A percentile compares a stretch with the other conserved stretches of the same genome.
phyloP scores from a whole-genome alignment of 2,888 invertebrate genomes.

The Syrphus vitripennis region DNA sequence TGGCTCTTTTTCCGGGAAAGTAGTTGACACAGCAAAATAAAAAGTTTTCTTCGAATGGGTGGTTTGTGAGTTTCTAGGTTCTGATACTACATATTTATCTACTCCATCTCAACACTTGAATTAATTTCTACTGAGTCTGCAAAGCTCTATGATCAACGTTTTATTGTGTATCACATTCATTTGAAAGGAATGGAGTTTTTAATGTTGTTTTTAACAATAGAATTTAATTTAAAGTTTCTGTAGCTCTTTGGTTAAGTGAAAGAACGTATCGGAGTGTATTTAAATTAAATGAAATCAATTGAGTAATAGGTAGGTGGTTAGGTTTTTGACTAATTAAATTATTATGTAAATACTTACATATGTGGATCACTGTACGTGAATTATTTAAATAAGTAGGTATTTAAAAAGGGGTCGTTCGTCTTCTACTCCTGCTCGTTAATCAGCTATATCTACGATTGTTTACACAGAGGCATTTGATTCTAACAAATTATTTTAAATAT shows the following conservation, averaged over 20 bases:
- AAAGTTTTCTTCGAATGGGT: not conserved
- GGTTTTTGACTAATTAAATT: not conserved
- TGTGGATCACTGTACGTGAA: not conserved
- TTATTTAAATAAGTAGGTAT: not conserved
- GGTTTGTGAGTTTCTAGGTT: not conserved
- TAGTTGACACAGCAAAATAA: constrained; percentile 13
- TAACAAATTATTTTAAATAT: too few relatives aligned
- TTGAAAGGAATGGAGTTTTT: not conserved
- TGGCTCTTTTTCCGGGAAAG: constrained; percentile 2
- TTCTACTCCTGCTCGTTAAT: too few relatives aligned
- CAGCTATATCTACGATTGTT: too few relatives aligned
- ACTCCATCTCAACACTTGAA: not conserved
- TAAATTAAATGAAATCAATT: not conserved
- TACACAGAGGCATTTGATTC: too few relatives aligned
- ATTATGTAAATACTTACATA: not conserved
- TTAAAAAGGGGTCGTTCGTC: too few relatives aligned
- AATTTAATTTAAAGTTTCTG: not conserved
- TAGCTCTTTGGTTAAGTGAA: not conserved
- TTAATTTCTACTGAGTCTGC: not conserved
- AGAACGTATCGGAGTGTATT: not conserved
- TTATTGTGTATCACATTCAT: not conserved
- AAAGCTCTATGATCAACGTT: not conserved
- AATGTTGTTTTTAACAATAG: not conserved
- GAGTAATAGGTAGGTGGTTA: too few relatives aligned
- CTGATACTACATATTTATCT: not conserved